Conservation (phyloP, 2,888 invertebrate genomes). For the Galeopsomyia nigrocyanea region DNA sequence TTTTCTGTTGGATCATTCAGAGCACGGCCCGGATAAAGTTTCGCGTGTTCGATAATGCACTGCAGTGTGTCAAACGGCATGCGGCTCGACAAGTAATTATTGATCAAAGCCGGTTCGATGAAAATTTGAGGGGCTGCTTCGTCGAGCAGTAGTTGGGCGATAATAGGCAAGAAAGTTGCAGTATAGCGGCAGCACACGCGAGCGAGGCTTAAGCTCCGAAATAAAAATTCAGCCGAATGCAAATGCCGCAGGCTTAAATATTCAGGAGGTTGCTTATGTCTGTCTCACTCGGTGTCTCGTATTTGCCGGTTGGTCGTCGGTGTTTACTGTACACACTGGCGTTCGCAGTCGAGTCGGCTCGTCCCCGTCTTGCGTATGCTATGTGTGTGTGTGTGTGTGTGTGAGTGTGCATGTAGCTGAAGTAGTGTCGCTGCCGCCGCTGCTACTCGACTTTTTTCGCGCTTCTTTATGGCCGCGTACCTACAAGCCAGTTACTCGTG, state of each 20-base stretch:
- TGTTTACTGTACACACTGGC: not conserved
- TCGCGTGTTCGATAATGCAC: too few species aligned
- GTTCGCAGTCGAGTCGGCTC: not conserved
- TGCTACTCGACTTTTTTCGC: too few species aligned
- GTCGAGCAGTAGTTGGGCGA: too few species aligned
- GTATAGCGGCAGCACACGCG: not conserved
- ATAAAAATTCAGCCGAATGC: constrained; percentile 56
- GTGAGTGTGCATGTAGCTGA: not conserved
- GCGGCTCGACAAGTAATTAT: too few species aligned
- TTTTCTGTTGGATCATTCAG: too few species aligned
- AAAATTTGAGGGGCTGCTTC: too few species aligned
- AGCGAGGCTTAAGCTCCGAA: constrained; percentile 42
- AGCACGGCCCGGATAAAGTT: too few species aligned
- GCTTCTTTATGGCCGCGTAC: too few species aligned
- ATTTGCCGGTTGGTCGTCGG: not conserved
- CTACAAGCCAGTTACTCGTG: not conserved
- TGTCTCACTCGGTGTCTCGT: not conserved
- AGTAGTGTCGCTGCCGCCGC: not conserved
- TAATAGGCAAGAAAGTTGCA: too few species aligned
- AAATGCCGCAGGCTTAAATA: constrained; percentile 56
- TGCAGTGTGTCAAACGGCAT: too few species aligned
- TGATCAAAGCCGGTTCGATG: too few species aligned
- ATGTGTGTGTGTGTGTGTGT: too few species aligned
- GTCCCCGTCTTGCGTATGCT: constrained; percentile 6
- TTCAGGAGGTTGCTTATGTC: constrained; percentile 50